A percentile compares a stretch with the other conserved stretches of the same genome.
phyloP scores from a whole-genome alignment of 1,140 invertebrate genomes.

The Zaprionus lachaisei region DNA sequence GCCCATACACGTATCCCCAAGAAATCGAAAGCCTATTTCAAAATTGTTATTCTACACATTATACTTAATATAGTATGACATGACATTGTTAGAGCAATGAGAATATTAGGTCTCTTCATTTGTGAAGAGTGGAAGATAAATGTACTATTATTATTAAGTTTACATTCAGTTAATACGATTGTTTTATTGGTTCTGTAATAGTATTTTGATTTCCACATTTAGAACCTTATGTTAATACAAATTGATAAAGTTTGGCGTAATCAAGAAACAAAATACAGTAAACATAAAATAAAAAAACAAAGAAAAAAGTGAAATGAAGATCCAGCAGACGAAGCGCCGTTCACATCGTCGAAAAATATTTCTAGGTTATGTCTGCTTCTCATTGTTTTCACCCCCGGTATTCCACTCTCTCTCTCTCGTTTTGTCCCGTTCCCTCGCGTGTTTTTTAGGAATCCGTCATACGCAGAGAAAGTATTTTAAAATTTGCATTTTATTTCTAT shows the following conservation, averaged over 20 bases:
- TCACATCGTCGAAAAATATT: constrained; percentile 32
- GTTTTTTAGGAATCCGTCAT: constrained; percentile 34
- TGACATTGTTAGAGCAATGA: constrained; percentile 39
- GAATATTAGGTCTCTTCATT: constrained; percentile 64
- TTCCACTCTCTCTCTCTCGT: constrained; percentile 16
- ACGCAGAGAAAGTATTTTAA: constrained; percentile 49
- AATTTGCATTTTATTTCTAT: constrained; percentile 66
- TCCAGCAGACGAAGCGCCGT: constrained; percentile 30
- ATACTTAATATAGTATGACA: constrained; percentile 14
- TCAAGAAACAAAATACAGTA: constrained; percentile 40
- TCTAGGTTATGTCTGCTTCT: constrained; percentile 34
- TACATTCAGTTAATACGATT: constrained; percentile 34
- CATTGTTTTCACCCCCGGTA: not conserved
- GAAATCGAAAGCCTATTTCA: constrained; percentile 72
- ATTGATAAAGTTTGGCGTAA: constrained; percentile 38
- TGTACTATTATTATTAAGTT: constrained; percentile 31
- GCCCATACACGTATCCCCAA: constrained; percentile 71
- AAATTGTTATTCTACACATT: constrained; percentile 28
- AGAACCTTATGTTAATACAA: constrained; percentile 43
- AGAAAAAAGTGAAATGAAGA: constrained; percentile 8
- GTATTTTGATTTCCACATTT: constrained; percentile 44
- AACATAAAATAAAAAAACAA: constrained; percentile 17
- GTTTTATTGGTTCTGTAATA: constrained; percentile 10
- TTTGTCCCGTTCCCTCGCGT: constrained; percentile 1
- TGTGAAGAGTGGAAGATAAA: constrained; percentile 46